Percentiles rank a stretch among this genome's conserved stretches.
Conservation (phyloP, 2,797 vertebrate genomes). For the Semotilus atromaculatus region DNA sequence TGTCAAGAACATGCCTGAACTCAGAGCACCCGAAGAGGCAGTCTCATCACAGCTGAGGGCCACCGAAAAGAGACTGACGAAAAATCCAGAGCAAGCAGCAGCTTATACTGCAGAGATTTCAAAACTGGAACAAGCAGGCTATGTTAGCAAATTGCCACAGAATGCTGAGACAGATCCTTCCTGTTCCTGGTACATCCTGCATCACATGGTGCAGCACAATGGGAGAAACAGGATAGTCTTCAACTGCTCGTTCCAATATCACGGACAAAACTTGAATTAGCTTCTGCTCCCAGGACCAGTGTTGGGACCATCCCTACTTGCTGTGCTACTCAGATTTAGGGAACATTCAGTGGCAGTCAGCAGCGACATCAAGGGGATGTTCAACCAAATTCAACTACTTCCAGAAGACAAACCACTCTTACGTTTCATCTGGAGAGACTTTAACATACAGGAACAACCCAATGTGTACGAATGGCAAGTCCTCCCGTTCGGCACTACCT, state of each 20-base stretch:
- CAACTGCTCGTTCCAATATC: neutral
- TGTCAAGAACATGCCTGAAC: neutral
- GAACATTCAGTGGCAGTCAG: neutral
- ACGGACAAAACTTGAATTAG: neutral
- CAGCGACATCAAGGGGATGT: neutral
- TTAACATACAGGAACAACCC: neutral
- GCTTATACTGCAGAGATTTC: neutral
- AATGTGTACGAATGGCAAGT: neutral
- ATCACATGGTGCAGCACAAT: neutral
- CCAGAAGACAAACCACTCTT: neutral
- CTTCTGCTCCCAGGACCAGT: neutral
- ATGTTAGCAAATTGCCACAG: neutral
- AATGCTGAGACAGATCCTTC: neutral
- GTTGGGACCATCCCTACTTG: neutral
- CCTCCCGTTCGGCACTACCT: neutral
- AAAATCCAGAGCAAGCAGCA: neutral
- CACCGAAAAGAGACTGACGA: neutral
- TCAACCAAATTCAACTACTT: neutral
- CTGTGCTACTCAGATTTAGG: no score
- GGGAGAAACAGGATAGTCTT: neutral
- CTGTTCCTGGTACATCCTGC: neutral
- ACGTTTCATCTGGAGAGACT: neutral
- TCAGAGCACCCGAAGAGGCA: conserved; percentile 5
- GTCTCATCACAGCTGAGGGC: neutral
- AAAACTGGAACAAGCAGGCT: neutral